Evolutionary conservation across 2,797 vertebrate genomes (phyloP).

Genomic region (Danio aesculapii): DNA sequence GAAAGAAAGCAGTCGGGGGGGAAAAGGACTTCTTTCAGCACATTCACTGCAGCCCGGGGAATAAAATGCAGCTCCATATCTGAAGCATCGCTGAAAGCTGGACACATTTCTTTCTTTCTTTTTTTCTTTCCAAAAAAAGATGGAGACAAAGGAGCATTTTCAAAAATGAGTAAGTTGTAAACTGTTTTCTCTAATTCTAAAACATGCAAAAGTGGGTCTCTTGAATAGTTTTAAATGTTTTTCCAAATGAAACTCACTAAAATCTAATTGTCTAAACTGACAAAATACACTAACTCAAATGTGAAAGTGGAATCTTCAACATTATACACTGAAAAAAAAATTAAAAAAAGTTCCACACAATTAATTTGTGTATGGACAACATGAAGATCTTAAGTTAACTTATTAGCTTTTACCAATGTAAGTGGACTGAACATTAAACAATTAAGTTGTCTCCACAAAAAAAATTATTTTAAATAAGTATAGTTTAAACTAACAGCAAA

Average conservation of each 20-base stretch:
- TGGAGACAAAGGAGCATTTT: slow-evolving; percentile 6
- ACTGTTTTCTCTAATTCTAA: slow-evolving; percentile 13
- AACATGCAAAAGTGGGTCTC: not conserved
- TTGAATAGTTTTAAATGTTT: not conserved
- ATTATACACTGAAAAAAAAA: too few species aligned
- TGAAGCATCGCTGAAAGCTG: slow-evolving; percentile 6
- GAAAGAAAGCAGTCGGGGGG: slow-evolving; percentile 32
- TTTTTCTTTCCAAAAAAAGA: not conserved
- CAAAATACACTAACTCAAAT: not conserved
- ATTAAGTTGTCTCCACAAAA: too few species aligned
- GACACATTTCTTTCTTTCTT: not conserved
- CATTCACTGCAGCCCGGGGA: slow-evolving; percentile 28
- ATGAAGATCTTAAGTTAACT: too few species aligned
- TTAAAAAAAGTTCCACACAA: too few species aligned
- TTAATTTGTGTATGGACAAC: too few species aligned
- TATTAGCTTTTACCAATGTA: too few species aligned
- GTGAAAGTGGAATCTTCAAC: too few species aligned
- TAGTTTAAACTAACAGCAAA: too few species aligned
- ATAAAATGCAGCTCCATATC: not conserved
- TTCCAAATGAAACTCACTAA: not conserved
- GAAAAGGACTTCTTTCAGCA: slow-evolving; percentile 1
- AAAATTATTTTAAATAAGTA: too few species aligned
- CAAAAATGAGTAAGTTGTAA: slow-evolving; percentile 35
- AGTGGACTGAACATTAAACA: too few species aligned
- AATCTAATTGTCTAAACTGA: not conserved